Conservation (phyloP, 2,797 vertebrate species). For the Pempheris klunzingeri region DNA sequence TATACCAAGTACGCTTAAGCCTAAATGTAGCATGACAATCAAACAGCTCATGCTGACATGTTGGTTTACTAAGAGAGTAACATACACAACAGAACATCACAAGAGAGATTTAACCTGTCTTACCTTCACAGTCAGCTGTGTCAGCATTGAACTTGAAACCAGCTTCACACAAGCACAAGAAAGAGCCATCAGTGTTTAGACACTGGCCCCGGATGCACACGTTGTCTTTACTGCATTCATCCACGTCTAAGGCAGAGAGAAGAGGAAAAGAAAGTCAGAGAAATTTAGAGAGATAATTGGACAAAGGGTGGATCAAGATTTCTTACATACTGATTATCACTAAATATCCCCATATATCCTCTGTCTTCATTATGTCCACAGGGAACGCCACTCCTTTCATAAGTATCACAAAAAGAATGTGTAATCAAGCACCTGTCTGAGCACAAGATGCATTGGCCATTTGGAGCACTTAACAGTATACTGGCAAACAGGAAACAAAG, state of each 20-base stretch:
- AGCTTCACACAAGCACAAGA: slow-evolving; percentile 81
- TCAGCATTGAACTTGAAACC: slow-evolving; percentile 81
- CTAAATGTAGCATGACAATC: slow-evolving; percentile 67
- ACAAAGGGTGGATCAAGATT: slow-evolving; percentile 31
- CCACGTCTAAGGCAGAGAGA: slow-evolving; percentile 67
- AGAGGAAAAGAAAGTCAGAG: slow-evolving; percentile 2
- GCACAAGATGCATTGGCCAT: slow-evolving; percentile 62
- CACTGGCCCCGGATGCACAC: slow-evolving; percentile 79
- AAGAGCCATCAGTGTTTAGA: slow-evolving; percentile 81
- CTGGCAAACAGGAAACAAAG: slow-evolving; percentile 76
- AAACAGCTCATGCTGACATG: slow-evolving; percentile 58
- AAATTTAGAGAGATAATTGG: slow-evolving; percentile 38
- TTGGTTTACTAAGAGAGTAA: slow-evolving; percentile 37
- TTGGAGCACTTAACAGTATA: slow-evolving; percentile 59
- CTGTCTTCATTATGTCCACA: slow-evolving; percentile 30
- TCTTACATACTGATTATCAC: slow-evolving; percentile 50
- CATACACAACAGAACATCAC: slow-evolving; percentile 33
- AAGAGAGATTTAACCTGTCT: slow-evolving; percentile 11
- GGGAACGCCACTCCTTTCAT: slow-evolving; percentile 50
- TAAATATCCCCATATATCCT: slow-evolving; percentile 55
- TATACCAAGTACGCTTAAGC: slow-evolving; percentile 26
- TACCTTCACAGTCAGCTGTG: slow-evolving; percentile 82
- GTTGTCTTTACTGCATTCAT: slow-evolving; percentile 80
- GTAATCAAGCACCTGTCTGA: slow-evolving; percentile 72
- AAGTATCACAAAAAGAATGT: slow-evolving; percentile 54